Evolutionary conservation across 2,888 invertebrate species (phyloP), one percentile per base, ranked within the genome.

Genomic region (Caenorhabditis japonica): DNA sequence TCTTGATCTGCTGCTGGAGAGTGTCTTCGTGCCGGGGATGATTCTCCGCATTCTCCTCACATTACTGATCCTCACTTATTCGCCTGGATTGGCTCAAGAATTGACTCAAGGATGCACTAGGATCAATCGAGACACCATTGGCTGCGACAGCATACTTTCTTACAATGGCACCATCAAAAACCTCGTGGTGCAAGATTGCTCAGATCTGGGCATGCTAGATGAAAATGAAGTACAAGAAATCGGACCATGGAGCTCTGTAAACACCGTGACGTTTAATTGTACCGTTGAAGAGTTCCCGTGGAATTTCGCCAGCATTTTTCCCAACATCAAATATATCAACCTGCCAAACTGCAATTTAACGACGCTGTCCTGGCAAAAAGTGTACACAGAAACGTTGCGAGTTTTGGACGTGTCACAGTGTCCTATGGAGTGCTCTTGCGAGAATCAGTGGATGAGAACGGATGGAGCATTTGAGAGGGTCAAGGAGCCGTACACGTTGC

Each of bases 351-450:
- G 79, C 44, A 66, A 60, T 44, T 23, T 76, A 4, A 61, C 47
- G 12, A 66, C 46, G 8, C 51, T 79, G 10, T 49, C 36, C 12
- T 79, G 79, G 79, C 79, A 79, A 55, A 58, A 49, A 21, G 51
- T 76, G 12, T 74, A 68, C 55, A 53, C 72, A 1, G 43, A 60
- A 4, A 43, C 47, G 2, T 41, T 61, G 0, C 52, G 30, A 21
- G 30, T 23, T n/a, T 47, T 77, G n/a, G 77, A 79, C 51, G 25
- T 79, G 8, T 47, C 56, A 13, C 47, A 47, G 15, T 81, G 81
- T 43, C 77, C 77, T 2, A 69, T 81, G 8, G 52, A 59, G 27
- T 81, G 81, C 47, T 39, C 51, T 1, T 79, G 79, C 53, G 53
- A 38, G 15, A 71, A 79, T 36, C 53, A 59, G 23, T 79, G 76